These are phyloP conservation scores for Drosophila obscura DNA, from an alignment of 1,140 invertebrate genomes.

Conservation along the genomic window DNA sequence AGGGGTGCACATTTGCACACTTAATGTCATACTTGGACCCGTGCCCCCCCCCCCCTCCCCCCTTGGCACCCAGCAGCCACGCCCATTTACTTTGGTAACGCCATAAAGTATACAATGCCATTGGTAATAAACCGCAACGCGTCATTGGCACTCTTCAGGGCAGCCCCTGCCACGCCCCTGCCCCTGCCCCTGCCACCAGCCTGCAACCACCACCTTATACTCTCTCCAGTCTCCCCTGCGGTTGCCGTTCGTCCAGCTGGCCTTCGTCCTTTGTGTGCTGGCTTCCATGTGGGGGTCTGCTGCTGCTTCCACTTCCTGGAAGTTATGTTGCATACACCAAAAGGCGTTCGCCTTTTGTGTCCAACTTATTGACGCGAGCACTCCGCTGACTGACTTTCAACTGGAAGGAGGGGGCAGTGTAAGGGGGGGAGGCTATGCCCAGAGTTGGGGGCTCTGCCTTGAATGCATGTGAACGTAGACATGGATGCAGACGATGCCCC, in stretches of 20 bases:
- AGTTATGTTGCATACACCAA: slow-evolving; percentile 57
- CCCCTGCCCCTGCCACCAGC: too few relatives aligned
- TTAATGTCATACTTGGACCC: slow-evolving; percentile 55
- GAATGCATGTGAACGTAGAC: slow-evolving; percentile 37
- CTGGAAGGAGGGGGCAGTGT: slow-evolving; percentile 5
- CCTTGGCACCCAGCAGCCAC: slow-evolving; percentile 13
- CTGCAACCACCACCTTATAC: background rate
- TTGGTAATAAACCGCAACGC: slow-evolving; percentile 73
- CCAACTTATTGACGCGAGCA: slow-evolving; percentile 56
- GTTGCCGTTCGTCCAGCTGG: slow-evolving; percentile 22
- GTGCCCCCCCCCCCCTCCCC: slow-evolving; percentile 1
- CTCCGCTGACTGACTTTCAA: slow-evolving; percentile 49
- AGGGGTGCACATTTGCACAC: slow-evolving; percentile 57
- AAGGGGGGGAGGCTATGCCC: background rate
- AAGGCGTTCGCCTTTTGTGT: slow-evolving; percentile 41
- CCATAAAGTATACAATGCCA: slow-evolving; percentile 71
- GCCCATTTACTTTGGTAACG: slow-evolving; percentile 65
- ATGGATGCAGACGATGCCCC: slow-evolving; percentile 33
- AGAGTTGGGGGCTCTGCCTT: background rate
- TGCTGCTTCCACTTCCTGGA: slow-evolving; percentile 19
- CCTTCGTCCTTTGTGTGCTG: slow-evolving; percentile 37
- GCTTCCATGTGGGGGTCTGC: slow-evolving; percentile 5
- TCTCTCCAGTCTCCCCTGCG: slow-evolving; percentile 7
- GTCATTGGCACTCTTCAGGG: slow-evolving; percentile 50
- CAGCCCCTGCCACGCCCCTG: too few relatives aligned